Evolutionary conservation across 2,888 invertebrate genomes (phyloP).

Genomic region (Sipunculus nudus): DNA sequence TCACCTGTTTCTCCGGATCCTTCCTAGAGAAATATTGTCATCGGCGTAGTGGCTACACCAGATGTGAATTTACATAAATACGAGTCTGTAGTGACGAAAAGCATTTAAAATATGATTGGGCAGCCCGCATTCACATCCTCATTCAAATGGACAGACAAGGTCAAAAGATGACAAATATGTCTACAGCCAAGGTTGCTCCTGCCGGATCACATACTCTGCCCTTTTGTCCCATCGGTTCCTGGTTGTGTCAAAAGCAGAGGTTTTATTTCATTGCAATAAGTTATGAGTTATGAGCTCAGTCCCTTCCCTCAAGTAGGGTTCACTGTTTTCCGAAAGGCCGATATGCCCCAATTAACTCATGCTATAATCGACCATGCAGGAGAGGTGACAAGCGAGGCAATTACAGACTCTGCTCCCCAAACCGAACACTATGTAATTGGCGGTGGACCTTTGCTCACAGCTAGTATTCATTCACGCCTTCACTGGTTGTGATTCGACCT

Average conservation of each 20-base stretch:
- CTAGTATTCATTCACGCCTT: too few species aligned
- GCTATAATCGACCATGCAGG: conserved; percentile 15
- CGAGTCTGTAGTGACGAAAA: conserved; percentile 18
- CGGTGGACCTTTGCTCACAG: too few species aligned
- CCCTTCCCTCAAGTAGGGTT: conserved; percentile 15
- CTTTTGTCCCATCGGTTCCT: conserved; percentile 11
- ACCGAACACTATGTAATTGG: too few species aligned
- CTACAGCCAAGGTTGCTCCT: conserved; percentile 15
- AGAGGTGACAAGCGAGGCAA: too few species aligned
- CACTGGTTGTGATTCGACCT: too few species aligned
- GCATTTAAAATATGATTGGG: conserved; percentile 29
- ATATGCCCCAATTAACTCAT: conserved; percentile 1
- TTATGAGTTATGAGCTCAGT: conserved; percentile 12
- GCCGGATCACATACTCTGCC: conserved; percentile 18
- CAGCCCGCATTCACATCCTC: conserved; percentile 22
- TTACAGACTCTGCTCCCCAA: too few species aligned
- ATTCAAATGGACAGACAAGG: conserved; percentile 21
- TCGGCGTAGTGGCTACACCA: conserved; percentile 18
- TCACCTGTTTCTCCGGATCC: conserved; percentile 22
- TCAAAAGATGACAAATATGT: too few species aligned
- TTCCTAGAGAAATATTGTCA: conserved; percentile 28
- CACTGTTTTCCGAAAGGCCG: neutral
- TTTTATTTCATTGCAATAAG: conserved; percentile 15
- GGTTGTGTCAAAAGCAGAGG: too few species aligned
- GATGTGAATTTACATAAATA: conserved; percentile 22